Base-by-base conservation (phyloP, 2,888 invertebrate species). In the Leptinotarsa peninsularis region DNA sequence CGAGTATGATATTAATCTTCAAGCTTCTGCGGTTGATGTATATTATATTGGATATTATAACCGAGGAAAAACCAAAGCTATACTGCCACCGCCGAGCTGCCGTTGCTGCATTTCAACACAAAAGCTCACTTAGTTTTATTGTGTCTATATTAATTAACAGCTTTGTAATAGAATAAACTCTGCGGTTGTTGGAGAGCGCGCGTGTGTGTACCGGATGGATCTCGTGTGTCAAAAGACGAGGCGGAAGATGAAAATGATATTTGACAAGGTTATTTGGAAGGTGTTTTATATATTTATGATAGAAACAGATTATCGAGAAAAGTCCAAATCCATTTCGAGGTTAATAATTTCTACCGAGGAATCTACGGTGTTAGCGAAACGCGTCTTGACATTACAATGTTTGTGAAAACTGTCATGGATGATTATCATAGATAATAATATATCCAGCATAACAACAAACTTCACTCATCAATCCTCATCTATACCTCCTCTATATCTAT, bases 11-110 rank as follows among this genome's bases (percentile, higher is more conserved):
- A 88, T 87, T 88, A 88, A 88, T 88, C 88, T 87, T 86, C 84
- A 80, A 84, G 85, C 84, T 86, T 86, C 88, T 88, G 88, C 85
- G 86, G 87, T 85, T 88, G 88, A 88, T 88, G 88, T 88, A 88
- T 88, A 88, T 88, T 88, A 88, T 88, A 88, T 88, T 88, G 87
- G 87, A 87, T 88, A 88, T 88, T 88, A 88, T 85, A 85, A 83
- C 84, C 80, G 81, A 80, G 82, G 82, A 86, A 85, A 86, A 86
- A 84, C 83, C 81, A 80, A 82, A 81, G 81, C 82, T 77, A 74
- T 76, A 70, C 79, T 72, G 68, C 68, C 71, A 54, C 49, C 71
- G 76, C 73, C 70, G 70, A 71, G 49, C 54, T 71, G 76, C 73
- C 70, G 70, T 75, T 18, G 80, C 79, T 80, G 82, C 83, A 81